Evolutionary conservation across 2,888 invertebrate genomes (phyloP).

Genomic region (Lasioglossum pauxillum): DNA sequence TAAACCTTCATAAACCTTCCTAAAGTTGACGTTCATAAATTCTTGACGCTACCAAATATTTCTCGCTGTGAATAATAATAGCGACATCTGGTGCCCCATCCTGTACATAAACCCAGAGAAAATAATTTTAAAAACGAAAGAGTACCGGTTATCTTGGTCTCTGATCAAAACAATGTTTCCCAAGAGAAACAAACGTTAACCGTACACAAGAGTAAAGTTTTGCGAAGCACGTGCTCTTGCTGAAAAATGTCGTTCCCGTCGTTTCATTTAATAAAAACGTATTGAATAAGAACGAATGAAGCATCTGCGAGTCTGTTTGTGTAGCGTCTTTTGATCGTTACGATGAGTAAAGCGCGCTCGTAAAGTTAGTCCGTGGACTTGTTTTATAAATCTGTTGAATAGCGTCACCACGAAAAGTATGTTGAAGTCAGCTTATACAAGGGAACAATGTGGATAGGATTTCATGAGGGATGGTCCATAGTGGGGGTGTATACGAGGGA

Average conservation of each 20-base stretch:
- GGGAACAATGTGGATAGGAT: not conserved
- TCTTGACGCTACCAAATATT: too few relatives aligned
- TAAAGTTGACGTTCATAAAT: too few relatives aligned
- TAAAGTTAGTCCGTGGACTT: not conserved
- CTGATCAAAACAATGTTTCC: too few relatives aligned
- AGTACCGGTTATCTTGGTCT: too few relatives aligned
- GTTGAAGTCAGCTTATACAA: not conserved
- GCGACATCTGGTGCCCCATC: too few relatives aligned
- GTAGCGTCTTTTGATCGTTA: not conserved
- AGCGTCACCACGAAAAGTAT: not conserved
- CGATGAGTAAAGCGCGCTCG: not conserved
- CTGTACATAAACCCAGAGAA: too few relatives aligned
- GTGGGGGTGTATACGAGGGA: not conserved
- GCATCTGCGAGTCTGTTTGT: not conserved
- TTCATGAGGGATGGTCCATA: not conserved
- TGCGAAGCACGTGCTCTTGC: not conserved
- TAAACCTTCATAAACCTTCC: too few relatives aligned
- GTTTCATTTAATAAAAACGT: not conserved
- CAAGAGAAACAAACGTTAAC: too few relatives aligned
- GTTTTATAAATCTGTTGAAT: not conserved
- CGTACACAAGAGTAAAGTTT: not conserved
- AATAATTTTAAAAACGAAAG: too few relatives aligned
- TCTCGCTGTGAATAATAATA: too few relatives aligned
- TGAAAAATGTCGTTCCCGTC: not conserved
- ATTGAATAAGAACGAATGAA: not conserved